Evolutionary conservation across 2,113 vertebrate genomes (phyloP).

Genomic region (Chaetodon auriga): DNA sequence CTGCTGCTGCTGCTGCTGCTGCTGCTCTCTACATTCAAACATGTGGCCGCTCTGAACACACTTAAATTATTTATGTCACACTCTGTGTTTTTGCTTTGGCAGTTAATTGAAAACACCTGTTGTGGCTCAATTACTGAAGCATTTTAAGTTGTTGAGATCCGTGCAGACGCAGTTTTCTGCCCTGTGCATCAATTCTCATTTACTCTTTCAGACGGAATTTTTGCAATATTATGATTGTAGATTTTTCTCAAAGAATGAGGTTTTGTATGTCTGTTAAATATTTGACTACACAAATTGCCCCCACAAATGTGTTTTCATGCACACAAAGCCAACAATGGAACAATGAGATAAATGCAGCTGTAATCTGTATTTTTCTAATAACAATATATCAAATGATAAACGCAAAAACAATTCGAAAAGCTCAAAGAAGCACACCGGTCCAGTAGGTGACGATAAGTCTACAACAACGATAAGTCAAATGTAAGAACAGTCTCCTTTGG

Average conservation of each 20-base stretch:
- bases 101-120: constrained; percentile 5
- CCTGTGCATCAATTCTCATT: neutral
- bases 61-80: neutral
- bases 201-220: neutral
- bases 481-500: too few relatives aligned
- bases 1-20: neutral
- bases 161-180: neutral
- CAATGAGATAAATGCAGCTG: neutral
- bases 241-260: neutral
- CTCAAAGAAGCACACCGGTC: too few relatives aligned
- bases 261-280: neutral
- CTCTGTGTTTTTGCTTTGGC: neutral
- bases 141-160: neutral
- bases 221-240: neutral
- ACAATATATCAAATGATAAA: neutral
- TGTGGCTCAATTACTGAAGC: neutral
- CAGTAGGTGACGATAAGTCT: too few relatives aligned
- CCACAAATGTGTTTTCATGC: neutral
- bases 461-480: too few relatives aligned
- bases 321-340: neutral
- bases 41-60: neutral
- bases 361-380: neutral
- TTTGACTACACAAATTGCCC: neutral
- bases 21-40: neutral
- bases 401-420: too few relatives aligned